Conservation (phyloP, 1,140 invertebrate genomes). For the Venturia canescens region DNA sequence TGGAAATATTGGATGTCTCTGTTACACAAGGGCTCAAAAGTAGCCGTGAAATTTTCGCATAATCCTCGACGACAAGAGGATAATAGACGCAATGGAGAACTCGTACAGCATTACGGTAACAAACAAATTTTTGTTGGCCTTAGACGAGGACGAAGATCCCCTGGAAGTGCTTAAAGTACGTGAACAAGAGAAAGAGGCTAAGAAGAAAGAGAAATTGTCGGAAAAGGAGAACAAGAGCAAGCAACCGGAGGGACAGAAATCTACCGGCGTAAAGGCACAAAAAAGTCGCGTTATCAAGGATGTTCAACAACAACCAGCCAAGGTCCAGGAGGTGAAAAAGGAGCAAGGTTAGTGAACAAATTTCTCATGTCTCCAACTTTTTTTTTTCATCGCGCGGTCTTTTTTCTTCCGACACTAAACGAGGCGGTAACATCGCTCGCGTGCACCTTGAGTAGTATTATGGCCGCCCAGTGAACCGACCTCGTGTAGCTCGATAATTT, state of each 20-base stretch:
- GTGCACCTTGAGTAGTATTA: conserved; percentile 36
- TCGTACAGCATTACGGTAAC: conserved; percentile 93
- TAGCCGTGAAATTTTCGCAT: conserved; percentile 74
- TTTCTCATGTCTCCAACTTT: not conserved
- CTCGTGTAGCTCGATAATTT: conserved; percentile 58
- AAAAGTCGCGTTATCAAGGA: conserved; percentile 83
- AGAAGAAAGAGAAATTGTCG: conserved; percentile 89
- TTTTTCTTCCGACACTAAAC: not conserved
- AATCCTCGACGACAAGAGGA: conserved; percentile 73
- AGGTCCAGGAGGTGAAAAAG: conserved; percentile 79
- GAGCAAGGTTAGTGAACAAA: conserved; percentile 80
- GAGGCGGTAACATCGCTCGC: conserved; percentile 2
- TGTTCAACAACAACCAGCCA: conserved; percentile 80
- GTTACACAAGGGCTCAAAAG: conserved; percentile 76
- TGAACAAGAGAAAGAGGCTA: conserved; percentile 87
- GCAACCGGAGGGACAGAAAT: conserved; percentile 77
- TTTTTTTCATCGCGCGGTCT: conserved; percentile 40
- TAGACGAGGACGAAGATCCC: conserved; percentile 92
- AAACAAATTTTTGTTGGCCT: conserved; percentile 95
- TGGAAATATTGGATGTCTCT: conserved; percentile 76
- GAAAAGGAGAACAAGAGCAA: conserved; percentile 92
- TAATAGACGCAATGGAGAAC: conserved; percentile 86
- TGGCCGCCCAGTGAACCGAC: conserved; percentile 49
- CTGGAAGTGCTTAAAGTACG: conserved; percentile 90
- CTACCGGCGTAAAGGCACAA: conserved; percentile 74